Evolutionary conservation across 2,797 vertebrate species (phyloP).

Genomic region (Notolabrus celidotus): DNA sequence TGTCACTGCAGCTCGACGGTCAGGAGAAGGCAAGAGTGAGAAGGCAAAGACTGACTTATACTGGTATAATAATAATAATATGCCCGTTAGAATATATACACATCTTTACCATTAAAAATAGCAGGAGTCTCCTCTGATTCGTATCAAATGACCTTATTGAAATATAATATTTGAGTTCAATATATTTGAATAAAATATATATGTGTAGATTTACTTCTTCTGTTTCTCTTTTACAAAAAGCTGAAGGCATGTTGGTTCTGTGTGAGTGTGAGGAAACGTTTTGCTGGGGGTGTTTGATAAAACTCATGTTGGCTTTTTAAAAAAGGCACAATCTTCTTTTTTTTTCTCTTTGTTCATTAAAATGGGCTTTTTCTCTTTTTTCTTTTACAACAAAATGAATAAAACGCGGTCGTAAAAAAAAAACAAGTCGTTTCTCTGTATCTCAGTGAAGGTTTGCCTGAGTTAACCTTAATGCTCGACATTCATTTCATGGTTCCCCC

Average conservation of each 20-base stretch:
- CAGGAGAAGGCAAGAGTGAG: slow-evolving; percentile 70
- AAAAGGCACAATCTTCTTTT: slow-evolving; percentile 80
- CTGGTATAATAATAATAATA: slow-evolving; percentile 63
- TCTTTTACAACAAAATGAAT: slow-evolving; percentile 31
- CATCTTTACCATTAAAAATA: slow-evolving; percentile 83
- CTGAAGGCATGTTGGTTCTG: slow-evolving; percentile 80
- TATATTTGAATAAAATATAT: slow-evolving; percentile 83
- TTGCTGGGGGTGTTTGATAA: slow-evolving; percentile 53
- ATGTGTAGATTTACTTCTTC: slow-evolving; percentile 70
- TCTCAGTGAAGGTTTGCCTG: slow-evolving; percentile 76
- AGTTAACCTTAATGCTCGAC: slow-evolving; percentile 73
- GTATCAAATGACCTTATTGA: slow-evolving; percentile 84
- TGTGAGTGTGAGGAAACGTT: slow-evolving; percentile 43
- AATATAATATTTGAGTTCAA: slow-evolving; percentile 85
- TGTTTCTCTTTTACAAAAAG: slow-evolving; percentile 75
- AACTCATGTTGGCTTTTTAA: slow-evolving; percentile 49
- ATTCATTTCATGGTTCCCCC: slow-evolving; percentile 55
- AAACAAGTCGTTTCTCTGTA: slow-evolving; percentile 49
- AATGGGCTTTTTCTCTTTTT: slow-evolving; percentile 49
- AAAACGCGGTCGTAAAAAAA: slow-evolving; percentile 65
- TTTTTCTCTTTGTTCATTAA: slow-evolving; percentile 69
- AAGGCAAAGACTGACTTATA: slow-evolving; percentile 71
- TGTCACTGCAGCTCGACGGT: slow-evolving; percentile 60
- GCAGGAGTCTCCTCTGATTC: slow-evolving; percentile 72
- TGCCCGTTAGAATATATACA: slow-evolving; percentile 78